Base-by-base conservation (phyloP, 2,113 vertebrate species). In the Phrynosoma blainvillii region DNA sequence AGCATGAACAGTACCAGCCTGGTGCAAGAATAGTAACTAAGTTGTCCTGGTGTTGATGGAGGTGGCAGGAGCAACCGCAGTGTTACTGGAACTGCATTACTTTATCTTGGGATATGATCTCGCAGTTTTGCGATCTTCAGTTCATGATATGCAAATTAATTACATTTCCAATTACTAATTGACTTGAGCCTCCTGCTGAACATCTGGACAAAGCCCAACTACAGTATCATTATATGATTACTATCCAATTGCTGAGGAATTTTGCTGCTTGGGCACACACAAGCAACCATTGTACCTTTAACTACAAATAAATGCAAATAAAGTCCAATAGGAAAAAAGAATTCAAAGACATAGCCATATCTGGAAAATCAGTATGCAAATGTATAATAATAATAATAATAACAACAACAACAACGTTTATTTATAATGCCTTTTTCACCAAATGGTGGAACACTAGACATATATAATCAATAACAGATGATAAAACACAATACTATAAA, bases 161-260 rank as follows among this genome's bases (percentile, higher is more conserved):
- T 89, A 52, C 68, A 65, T 82, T 87, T 82, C 36, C 36, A 62
- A 75, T 75, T 81, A 36, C n/a, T 82, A 79, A 78, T 59, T 89
- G 54, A 21, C 80, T 65, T 87, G 70, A 82, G 16, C 40, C 27
- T 16, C 74, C 32, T n/a, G 14, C 23, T 54, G n/a, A 74, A 56
- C 14, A 56, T 81, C 73, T 74, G 54, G n/a, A 68, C 52, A 40
- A 74, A 84, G 16, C 23, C 25, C 73, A 30, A 85, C 71, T 62
- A 59, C 54, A 65, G 75, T 85, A 40, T 76, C 76, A 71, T 76
- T 76, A 42, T 25, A 40, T 54, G 54, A 42, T 76, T 85, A 73
- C 65, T 25, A 86, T 79, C 32, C 68, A 27, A 52, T 32, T 32
- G 62, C 5, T 13, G 30, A 86, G 27, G 68, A 66, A 78, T 66